phyloP scores from a whole-genome alignment of 2,888 invertebrate species.

The Glyphotaelius pellucidus region DNA sequence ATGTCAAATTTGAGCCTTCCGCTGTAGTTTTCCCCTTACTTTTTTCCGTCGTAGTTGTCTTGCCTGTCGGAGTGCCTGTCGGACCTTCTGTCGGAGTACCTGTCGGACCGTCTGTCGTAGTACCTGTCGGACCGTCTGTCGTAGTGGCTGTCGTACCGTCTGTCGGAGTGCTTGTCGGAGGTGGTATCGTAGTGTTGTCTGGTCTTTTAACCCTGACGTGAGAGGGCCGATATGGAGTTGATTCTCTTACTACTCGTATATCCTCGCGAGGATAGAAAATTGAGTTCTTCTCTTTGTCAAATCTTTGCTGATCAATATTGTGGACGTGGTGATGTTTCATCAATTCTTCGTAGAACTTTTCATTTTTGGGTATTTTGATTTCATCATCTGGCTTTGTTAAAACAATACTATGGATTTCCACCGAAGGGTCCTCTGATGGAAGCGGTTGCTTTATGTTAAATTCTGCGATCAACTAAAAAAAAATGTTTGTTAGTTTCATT shows the following conservation, averaged over 20 bases:
- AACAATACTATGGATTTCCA: not conserved
- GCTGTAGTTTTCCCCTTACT: too few species aligned
- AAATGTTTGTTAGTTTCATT: not conserved
- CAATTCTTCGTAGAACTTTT: not conserved
- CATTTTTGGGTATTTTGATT: not conserved
- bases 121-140: too few species aligned
- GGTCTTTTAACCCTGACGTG: not conserved
- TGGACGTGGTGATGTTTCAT: not conserved
- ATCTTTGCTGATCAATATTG: not conserved
- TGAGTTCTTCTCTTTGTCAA: not conserved
- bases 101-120: too few species aligned
- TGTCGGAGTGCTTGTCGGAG: too few species aligned
- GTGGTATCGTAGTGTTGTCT: too few species aligned
- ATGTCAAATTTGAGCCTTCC: too few species aligned
- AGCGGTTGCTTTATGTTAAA: constrained; percentile 2
- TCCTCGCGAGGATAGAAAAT: not conserved
- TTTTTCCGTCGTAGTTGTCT: too few species aligned
- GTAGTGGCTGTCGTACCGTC: too few species aligned
- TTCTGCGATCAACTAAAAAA: not conserved
- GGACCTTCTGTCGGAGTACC: too few species aligned
- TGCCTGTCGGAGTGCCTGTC: too few species aligned
- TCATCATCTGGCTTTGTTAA: not conserved
- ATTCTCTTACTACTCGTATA: not conserved
- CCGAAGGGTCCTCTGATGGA: not conserved
- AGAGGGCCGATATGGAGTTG: not conserved